Evolutionary conservation across 1,140 invertebrate species (phyloP), one percentile per base, ranked within the genome.

Genomic region (Holotrichia oblita): DNA sequence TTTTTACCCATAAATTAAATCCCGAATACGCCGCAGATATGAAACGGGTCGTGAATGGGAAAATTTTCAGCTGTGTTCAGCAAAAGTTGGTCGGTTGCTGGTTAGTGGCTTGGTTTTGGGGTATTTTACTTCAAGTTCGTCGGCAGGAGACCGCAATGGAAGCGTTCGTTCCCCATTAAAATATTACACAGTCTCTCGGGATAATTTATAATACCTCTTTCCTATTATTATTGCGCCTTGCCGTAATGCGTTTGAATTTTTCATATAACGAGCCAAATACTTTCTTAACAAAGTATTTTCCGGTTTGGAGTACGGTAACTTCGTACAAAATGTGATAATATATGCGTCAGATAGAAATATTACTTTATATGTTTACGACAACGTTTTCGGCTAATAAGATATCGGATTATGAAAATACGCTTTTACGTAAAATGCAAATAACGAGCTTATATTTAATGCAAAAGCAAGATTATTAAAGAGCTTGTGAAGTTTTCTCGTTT

Each of bases 121-220:
- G 20, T 69, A 17, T 69, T 22, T 69, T 34, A 22, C 61, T 22
- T 34, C 22, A 17, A 34, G 17, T 34, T 69, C 27, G 22, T 6
- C 20, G 27, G 22, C 22, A 34, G 22, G 61, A 20, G 61, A 10
- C 17, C 20, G 22, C 61, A 69, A 69, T 34, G 61, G 27, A 27
- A 22, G 61, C 61, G 22, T 20, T 22, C 61, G 8, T 69, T 3
- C 10, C 22, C 61, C 22, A 69, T 69, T 69, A 69, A 69, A 69
- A 69, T 69, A 69, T 69, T 69, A 69, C 61, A 69, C 61, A 34
- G 61, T 6, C 48, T 17, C 14, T 17, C 14, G 48, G 22, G 61
- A 69, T 69, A 69, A 69, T 69, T 69, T 69, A 69, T 69, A 69
- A 69, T 69, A 69, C 61, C 61, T 69, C 27, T 34, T 69, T 69